Conservation (phyloP, 2,113 vertebrate genomes). For the Thunnus maccoyii region DNA sequence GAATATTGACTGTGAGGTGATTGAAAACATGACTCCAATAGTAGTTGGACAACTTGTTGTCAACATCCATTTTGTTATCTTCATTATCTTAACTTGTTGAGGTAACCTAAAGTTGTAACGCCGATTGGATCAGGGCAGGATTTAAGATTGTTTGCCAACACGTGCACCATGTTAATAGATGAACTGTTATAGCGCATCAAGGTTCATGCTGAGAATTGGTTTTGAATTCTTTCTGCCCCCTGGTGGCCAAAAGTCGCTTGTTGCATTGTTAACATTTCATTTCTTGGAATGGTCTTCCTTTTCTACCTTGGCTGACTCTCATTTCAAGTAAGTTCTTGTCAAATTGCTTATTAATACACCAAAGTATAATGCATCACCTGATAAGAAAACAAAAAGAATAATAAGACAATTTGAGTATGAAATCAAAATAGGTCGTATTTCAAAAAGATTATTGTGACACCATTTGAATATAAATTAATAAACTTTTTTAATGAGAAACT, state of each 20-base stretch:
- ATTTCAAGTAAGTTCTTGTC: not conserved
- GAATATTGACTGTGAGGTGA: too few relatives aligned
- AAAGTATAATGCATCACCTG: not conserved
- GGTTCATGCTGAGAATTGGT: not conserved
- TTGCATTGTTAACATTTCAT: not conserved
- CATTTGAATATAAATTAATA: conserved; percentile 11
- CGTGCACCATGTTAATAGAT: too few relatives aligned
- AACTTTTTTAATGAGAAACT: conserved; percentile 9
- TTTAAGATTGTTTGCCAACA: too few relatives aligned
- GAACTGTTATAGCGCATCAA: too few relatives aligned
- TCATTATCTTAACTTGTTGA: too few relatives aligned
- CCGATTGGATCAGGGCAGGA: too few relatives aligned
- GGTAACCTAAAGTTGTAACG: too few relatives aligned
- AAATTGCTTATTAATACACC: not conserved
- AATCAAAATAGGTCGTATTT: not conserved
- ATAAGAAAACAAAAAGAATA: not conserved
- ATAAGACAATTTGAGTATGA: not conserved
- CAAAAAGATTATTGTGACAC: not conserved
- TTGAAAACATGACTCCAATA: too few relatives aligned
- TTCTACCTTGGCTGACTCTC: not conserved
- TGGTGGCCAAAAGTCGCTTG: not conserved
- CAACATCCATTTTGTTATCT: not conserved
- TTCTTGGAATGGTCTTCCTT: not conserved
- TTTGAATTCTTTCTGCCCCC: not conserved
- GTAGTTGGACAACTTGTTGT: not conserved